Evolutionary conservation across 2,113 vertebrate genomes (phyloP).

Genomic region (Sinosuthora webbiana): DNA sequence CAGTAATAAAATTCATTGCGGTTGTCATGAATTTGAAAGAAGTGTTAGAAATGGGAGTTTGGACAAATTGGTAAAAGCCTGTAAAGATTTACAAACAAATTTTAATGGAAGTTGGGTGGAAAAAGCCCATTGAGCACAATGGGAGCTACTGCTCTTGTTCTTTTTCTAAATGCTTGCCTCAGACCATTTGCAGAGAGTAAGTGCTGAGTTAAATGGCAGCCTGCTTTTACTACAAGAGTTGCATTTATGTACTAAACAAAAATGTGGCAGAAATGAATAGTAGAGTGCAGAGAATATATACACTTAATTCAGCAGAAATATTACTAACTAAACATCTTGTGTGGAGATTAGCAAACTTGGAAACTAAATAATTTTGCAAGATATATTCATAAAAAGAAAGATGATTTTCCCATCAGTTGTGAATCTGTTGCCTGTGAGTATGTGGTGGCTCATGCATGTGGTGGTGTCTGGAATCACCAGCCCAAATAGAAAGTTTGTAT

Average conservation of each 20-base stretch:
- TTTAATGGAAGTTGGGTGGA: neutral
- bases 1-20: neutral
- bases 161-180: neutral
- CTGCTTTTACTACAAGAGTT: neutral
- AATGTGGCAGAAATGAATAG: neutral
- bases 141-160: neutral
- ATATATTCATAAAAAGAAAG: neutral
- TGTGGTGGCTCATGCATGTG: fast-evolving
- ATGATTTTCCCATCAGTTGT: neutral
- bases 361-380: neutral
- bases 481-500: too few species aligned
- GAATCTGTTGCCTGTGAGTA: neutral
- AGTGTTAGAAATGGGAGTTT: neutral
- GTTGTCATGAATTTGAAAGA: neutral
- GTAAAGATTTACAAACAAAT: neutral
- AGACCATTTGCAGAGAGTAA: neutral
- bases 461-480: too few species aligned
- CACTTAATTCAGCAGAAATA: neutral
- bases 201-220: neutral
- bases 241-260: neutral
- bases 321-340: neutral
- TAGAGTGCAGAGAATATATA: neutral
- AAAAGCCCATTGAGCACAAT: neutral
- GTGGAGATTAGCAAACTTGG: neutral
- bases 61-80: neutral